Evolutionary conservation across 1,140 invertebrate genomes (phyloP), one percentile per base, ranked within the genome.

Genomic region (Cotesia chilonis): DNA sequence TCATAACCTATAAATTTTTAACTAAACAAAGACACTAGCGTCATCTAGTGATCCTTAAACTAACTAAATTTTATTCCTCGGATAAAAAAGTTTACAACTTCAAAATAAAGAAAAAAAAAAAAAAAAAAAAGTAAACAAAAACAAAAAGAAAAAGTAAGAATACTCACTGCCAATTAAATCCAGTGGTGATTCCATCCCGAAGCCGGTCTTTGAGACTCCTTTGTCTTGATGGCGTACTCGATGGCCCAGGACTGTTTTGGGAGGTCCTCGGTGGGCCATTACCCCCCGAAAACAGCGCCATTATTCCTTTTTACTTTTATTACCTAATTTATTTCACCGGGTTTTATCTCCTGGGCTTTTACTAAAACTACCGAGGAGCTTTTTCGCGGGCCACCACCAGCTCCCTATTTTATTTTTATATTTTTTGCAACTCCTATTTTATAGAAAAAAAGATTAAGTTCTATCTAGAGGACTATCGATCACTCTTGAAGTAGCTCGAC

Each of bases 161-260:
- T 82, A 93, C 92, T 93, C 89, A 93, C 92, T 93, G 92, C 92
- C 92, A 93, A 75, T 90, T 89, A 79, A 92, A 92, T 82, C 91
- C 91, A 81, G 91, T 91, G 38, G 91, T 91, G 83, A 94, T 92
- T 77, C 92, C 92, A 61, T 93, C 92, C 80, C 91, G 89, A 54
- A 93, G 89, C 20, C 92, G 88, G 81, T 93, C 92, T 81, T 92
- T 92, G 76, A 93, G 78, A 55, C 85, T 87, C 0, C 85, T 78
- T 69, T 87, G 85, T 54, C 85, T 81, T n/a, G 83, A 76, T 4
- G 84, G 82, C 54, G 80, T 79, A 4, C 76, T 72, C 4, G 75
- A 64, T 9, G 72, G 12, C 17, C 71, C 67, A 14, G 72, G 51
- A 64, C 70, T 68, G 12, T 81, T 79, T 71, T 81, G 76, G 73